These are phyloP conservation scores for Apamea monoglypha DNA, from an alignment of 2,888 invertebrate species.

Conservation along the genomic window DNA sequence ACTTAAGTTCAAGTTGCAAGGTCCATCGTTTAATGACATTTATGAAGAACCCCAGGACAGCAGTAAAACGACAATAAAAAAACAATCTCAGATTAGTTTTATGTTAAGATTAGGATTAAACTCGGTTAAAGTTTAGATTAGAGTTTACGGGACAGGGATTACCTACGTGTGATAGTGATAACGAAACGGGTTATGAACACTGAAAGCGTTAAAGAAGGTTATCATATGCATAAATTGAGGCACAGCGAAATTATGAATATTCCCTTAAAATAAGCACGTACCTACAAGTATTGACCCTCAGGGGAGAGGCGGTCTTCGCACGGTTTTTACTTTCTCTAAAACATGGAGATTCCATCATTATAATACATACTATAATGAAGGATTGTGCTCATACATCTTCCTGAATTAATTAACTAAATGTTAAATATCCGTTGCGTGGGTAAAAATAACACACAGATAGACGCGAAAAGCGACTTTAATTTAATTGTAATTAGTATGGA, in stretches of 20 bases:
- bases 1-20: constrained; percentile 10
- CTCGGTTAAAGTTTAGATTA: constrained; percentile 11
- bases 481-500: too few relatives aligned
- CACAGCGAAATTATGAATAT: not conserved
- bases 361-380: too few relatives aligned
- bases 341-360: too few relatives aligned
- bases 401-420: too few relatives aligned
- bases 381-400: too few relatives aligned
- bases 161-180: too few relatives aligned
- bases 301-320: too few relatives aligned
- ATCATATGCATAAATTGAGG: constrained; percentile 4
- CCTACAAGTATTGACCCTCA: too few relatives aligned
- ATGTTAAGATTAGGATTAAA: constrained; percentile 6
- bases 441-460: too few relatives aligned
- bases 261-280: not conserved
- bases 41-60: constrained; percentile 12
- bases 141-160: not conserved
- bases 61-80: constrained; percentile 28
- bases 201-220: not conserved
- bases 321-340: too few relatives aligned
- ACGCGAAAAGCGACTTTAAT: too few relatives aligned
- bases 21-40: constrained; percentile 3
- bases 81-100: constrained; percentile 12
- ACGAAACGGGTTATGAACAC: not conserved
- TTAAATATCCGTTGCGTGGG: too few relatives aligned